Base-by-base conservation (phyloP, 2,113 vertebrate species). In the Agelaius tricolor region DNA sequence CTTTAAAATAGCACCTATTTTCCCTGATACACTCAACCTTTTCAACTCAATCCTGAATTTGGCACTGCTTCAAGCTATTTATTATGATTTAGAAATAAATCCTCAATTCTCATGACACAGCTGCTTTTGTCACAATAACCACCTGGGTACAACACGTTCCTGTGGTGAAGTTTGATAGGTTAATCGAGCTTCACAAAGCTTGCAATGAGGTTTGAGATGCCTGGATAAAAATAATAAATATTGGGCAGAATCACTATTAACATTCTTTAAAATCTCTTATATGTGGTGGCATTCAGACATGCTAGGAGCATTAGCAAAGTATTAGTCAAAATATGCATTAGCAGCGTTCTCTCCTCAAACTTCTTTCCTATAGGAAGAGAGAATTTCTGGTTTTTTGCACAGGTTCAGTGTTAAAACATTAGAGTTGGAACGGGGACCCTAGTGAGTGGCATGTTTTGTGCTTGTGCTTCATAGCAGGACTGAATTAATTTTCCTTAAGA, bases 401-500 rank as follows among this genome's bases (percentile, higher is more conserved):
- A 74, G 9, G 30, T 66, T 89, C 68, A 68, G 3, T 3, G 11
- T 27, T 54, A 39, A 93, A 91, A 73, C 28, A 67, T 75, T 91
- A 68, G 37, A 82, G 47, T 18, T 74, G 66, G 76, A 92, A 83
- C 12, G 74, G 35, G 28, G 59, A 87, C 52, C 41, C 61, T 92
- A 82, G 66, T 88, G 77, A 90, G 82, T 91, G 85, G 44, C 55
- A 69, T 81, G 77, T 62, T 81, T 91, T 78, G 19, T 58, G 13
- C 55, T 93, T 87, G 55, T 58, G 44, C 59, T 96, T 90, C 78
- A 68, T 90, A 94, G 82, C 57, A 94, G 95, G 91, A 86, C 41
- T 90, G 89, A 95, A 97, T 93, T 97, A 69, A 97, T 96, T 96
- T 97, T 94, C 92, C 73, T 91, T 93, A 83, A 96, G 83, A 82